These are phyloP conservation scores for Esperia sulphurella DNA, from an alignment of 2,888 invertebrate genomes.

Conservation along the genomic window DNA sequence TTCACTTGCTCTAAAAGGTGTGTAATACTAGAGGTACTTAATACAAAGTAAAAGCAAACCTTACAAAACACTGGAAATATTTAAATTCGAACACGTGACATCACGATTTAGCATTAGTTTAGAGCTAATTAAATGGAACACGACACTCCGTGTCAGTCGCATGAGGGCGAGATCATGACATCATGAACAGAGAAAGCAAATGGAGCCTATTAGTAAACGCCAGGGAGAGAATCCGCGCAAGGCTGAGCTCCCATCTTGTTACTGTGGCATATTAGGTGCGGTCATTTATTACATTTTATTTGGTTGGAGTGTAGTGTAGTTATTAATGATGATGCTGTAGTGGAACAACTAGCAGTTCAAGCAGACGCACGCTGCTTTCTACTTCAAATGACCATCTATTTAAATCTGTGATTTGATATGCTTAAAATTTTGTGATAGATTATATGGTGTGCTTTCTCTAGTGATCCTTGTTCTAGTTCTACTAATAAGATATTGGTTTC, in stretches of 20 bases:
- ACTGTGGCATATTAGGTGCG: slow-evolving; percentile 36
- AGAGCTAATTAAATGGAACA: slow-evolving; percentile 60
- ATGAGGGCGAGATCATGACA: slow-evolving; percentile 37
- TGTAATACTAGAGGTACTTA: not conserved
- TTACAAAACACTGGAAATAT: slow-evolving; percentile 6
- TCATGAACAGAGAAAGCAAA: slow-evolving; percentile 54
- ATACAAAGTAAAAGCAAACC: not conserved
- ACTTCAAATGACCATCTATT: no score
- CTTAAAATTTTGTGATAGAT: no score
- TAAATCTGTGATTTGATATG: no score
- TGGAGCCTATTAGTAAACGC: slow-evolving; percentile 59
- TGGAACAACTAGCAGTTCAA: no score
- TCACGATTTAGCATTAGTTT: slow-evolving; percentile 34
- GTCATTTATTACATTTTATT: slow-evolving; percentile 31
- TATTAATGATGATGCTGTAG: not conserved
- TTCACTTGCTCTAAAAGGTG: no score
- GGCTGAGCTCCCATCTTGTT: slow-evolving; percentile 27
- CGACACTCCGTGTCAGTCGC: slow-evolving; percentile 27
- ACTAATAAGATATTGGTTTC: no score
- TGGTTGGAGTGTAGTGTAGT: slow-evolving; percentile 5
- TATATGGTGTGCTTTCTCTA: no score
- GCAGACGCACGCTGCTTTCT: no score
- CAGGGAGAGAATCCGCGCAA: slow-evolving; percentile 40
- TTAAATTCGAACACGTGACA: slow-evolving; percentile 39
- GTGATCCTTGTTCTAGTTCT: no score